Conservation (phyloP, 2,797 vertebrate genomes). For the Crocidura indochinensis region DNA sequence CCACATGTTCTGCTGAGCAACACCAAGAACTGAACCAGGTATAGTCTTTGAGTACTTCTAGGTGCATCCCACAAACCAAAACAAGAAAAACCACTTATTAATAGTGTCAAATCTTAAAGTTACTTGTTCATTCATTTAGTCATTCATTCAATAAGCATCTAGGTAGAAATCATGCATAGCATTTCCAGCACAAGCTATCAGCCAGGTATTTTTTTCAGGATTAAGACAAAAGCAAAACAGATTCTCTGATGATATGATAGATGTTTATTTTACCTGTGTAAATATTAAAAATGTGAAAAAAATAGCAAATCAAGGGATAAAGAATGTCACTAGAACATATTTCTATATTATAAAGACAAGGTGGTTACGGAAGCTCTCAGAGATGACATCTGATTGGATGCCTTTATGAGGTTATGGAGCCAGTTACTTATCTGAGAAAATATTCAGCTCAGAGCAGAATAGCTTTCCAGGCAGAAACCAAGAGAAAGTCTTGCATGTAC, state of each 20-base stretch:
- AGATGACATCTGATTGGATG: background rate
- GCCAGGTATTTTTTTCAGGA: background rate
- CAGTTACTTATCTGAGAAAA: background rate
- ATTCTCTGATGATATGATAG: background rate
- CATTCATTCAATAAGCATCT: no score
- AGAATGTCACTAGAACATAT: background rate
- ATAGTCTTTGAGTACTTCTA: no score
- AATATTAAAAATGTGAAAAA: background rate
- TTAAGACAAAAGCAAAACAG: background rate
- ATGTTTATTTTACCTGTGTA: conserved; percentile 7
- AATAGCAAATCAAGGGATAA: background rate
- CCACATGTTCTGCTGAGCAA: no score
- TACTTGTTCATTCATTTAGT: background rate
- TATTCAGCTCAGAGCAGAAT: background rate
- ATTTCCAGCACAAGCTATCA: background rate
- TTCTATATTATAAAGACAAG: background rate
- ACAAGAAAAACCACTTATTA: background rate
- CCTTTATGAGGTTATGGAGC: background rate
- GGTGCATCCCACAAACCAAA: no score
- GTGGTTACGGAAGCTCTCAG: background rate
- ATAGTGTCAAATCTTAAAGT: background rate
- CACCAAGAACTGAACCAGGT: no score
- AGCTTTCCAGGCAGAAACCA: conserved; percentile 11
- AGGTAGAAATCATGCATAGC: background rate
- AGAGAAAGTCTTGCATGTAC: background rate